Evolutionary conservation across 2,113 vertebrate species (phyloP).

Genomic region (Daboia siamensis): DNA sequence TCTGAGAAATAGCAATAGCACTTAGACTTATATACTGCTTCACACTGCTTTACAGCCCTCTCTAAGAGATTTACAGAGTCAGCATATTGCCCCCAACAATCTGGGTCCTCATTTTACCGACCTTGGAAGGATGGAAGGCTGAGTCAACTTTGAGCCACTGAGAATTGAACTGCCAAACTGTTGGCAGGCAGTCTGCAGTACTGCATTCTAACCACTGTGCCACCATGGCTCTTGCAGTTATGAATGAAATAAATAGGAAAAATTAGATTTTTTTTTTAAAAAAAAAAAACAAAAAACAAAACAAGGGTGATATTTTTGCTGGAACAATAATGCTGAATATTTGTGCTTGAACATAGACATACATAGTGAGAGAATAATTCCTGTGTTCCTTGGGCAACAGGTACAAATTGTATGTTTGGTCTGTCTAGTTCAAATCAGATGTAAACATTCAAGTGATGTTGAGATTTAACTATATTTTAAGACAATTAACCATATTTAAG

Average conservation of each 20-base stretch:
- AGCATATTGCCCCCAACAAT: too few species aligned
- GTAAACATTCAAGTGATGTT: not conserved
- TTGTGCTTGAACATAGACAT: not conserved
- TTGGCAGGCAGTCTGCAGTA: too few species aligned
- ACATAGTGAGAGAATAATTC: not conserved
- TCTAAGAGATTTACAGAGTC: too few species aligned
- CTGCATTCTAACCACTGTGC: too few species aligned
- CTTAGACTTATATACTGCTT: too few species aligned
- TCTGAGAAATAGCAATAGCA: not conserved
- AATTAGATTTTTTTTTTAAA: not conserved
- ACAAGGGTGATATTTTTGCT: not conserved
- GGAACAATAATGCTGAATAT: not conserved
- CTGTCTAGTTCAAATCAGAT: not conserved
- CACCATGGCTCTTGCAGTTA: too few species aligned
- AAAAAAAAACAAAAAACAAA: too few species aligned
- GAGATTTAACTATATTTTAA: not conserved
- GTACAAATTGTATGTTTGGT: not conserved
- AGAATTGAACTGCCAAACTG: too few species aligned
- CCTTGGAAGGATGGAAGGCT: too few species aligned
- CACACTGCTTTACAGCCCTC: too few species aligned
- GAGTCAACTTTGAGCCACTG: too few species aligned
- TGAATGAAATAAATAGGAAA: not conserved
- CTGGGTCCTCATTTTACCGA: too few species aligned
- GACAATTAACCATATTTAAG: not conserved
- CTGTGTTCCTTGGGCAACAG: not conserved